These are phyloP conservation scores for Cataglyphis hispanica DNA, from an alignment of 1,140 invertebrate genomes.

Conservation along the genomic window DNA sequence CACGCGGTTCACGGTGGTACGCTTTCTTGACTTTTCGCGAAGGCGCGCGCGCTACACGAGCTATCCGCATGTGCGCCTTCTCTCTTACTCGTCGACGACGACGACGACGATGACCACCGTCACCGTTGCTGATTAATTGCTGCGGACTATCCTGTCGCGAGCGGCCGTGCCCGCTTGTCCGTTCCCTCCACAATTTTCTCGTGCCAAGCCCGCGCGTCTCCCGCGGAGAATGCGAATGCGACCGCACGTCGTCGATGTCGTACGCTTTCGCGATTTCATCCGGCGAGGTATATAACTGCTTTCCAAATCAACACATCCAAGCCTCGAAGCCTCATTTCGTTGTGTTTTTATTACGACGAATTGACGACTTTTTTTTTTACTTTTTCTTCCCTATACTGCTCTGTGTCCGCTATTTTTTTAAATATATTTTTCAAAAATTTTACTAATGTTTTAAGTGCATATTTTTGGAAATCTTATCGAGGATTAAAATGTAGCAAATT, in stretches of 20 bases:
- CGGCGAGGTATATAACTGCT: conserved; percentile 63
- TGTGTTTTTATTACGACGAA: not conserved
- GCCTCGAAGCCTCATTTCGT: conserved; percentile 44
- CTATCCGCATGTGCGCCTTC: not conserved
- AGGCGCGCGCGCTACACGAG: not conserved
- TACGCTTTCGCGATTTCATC: conserved; percentile 67
- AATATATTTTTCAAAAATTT: not conserved
- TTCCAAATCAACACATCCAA: conserved; percentile 56
- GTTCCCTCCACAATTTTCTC: conserved; percentile 59
- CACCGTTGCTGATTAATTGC: not conserved
- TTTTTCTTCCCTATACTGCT: not conserved
- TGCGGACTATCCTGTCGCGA: not conserved
- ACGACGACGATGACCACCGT: not conserved
- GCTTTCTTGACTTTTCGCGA: conserved; percentile 70
- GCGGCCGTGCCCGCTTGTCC: conserved; percentile 1
- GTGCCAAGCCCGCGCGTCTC: conserved; percentile 38
- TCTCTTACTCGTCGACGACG: not conserved
- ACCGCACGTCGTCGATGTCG: conserved; percentile 45
- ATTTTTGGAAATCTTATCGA: not conserved
- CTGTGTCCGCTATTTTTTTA: not conserved
- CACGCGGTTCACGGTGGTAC: conserved; percentile 51
- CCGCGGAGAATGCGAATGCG: conserved; percentile 60
- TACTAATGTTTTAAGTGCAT: too few species aligned
- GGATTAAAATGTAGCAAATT: not conserved
- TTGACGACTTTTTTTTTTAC: not conserved